phyloP scores from a whole-genome alignment of 2,888 invertebrate species.

The Clepsis dumicolana region DNA sequence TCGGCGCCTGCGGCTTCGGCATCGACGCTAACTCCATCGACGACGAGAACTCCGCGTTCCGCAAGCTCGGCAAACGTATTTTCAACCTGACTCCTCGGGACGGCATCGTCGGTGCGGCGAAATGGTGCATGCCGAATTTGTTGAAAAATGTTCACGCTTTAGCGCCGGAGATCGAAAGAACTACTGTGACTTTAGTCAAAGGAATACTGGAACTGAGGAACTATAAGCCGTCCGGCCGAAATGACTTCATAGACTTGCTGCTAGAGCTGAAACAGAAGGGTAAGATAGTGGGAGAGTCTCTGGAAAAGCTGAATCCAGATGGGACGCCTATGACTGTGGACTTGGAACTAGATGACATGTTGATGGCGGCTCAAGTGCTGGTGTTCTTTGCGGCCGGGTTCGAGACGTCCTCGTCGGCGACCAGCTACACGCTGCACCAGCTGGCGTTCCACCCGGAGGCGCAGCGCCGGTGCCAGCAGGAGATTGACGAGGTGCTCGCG shows the following conservation, averaged over 20 bases:
- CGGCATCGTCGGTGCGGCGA: conserved; percentile 6
- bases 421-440: conserved; percentile 69
- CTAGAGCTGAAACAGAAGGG: conserved; percentile 60
- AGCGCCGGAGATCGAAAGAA: conserved; percentile 16
- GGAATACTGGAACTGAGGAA: conserved; percentile 63
- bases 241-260: conserved; percentile 51
- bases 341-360: conserved; percentile 59
- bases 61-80: conserved; percentile 47
- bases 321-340: conserved; percentile 60
- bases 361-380: conserved; percentile 66
- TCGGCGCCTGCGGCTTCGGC: conserved; percentile 69
- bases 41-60: conserved; percentile 59
- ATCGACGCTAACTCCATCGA: conserved; percentile 63
- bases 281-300: conserved; percentile 63
- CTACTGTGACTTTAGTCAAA: conserved; percentile 31
- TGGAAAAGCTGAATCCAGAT: conserved; percentile 55
- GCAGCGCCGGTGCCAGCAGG: no score
- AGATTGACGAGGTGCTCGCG: no score
- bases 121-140: conserved; percentile 31
- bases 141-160: background rate
- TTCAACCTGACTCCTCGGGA: conserved; percentile 14
- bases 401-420: conserved; percentile 77
- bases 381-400: conserved; percentile 77
- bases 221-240: conserved; percentile 57
- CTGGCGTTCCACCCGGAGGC: conserved; percentile 72